Evolutionary conservation across 2,797 vertebrate genomes (phyloP), one percentile per base, ranked within the genome.

Genomic region (Chloroceryle amazona): DNA sequence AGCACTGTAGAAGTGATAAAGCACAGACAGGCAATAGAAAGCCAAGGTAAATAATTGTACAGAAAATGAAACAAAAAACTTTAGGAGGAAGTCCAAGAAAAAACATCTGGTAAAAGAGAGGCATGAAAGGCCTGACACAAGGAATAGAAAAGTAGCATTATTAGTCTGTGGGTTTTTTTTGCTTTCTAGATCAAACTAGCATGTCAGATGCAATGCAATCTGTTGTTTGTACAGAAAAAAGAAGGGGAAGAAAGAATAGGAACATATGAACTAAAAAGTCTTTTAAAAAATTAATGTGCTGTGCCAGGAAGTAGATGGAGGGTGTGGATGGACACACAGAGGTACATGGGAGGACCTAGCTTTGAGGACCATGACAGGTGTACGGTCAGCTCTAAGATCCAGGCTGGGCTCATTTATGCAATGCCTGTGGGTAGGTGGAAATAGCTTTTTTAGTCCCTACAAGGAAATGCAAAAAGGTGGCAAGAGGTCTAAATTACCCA

Each of bases 171-270:
- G 44, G 4, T 28, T 16, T 54, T 97, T 96, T 94, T 94, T 58
- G 51, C 46, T 89, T 72, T 94, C 68, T 83, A 90, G 47, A 80
- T 65, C 83, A 70, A 61, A 89, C 26, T 1, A 1, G 46, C 51
- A 76, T 21, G 71, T 94, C 93, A 97, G 93, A 96, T 93, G 93
- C 51, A 86, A 87, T 42, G 72, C 97, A 97, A 96, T 97, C 94
- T 97, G 95, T 89, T 97, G 78, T 90, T 97, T 96, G 81, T 91
- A 44, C 61, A 95, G 89, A 90, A 93, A 95, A 95, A 71, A 3
- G n/a, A 51, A 17, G 29, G 44, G 39, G 60, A 94, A 82, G 65
- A 91, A 55, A 85, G 62, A 89, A 51, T 19, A 26, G 54, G 70
- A 81, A 88, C 66, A 81, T 95, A 65, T 91, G 83, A 91, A 87